Evolutionary conservation across 2,113 vertebrate genomes (phyloP), one percentile per base, ranked within the genome.

Genomic region (Morone saxatilis): DNA sequence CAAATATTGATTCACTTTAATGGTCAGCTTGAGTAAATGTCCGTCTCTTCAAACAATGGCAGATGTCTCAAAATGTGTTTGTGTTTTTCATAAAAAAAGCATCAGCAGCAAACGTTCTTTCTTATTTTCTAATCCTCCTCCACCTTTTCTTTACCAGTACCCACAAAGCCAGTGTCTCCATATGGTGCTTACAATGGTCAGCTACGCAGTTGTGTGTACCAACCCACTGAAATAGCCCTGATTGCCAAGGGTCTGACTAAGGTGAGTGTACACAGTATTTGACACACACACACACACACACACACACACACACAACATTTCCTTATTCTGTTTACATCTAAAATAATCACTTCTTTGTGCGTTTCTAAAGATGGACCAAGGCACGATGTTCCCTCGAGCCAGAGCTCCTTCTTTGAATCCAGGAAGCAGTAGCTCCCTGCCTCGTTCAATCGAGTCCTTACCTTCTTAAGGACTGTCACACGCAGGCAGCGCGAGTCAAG

Each of bases 221-320:
- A 99, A 93, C 97, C 98, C 80, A 99, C 98, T 0, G 97, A 98
- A 95, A 93, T 99, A 93, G 95, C 97, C 40, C 86, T 98, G 79
- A 97, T 99, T 91, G 95, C 96, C 75, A 97, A 97, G 86, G 94
- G 91, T 51, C 84, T 94, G 80, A 95, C 96, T 79, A 96, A 96
- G 87, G 91, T 93, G 72, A 92, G 91, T 76, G 6, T 36, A 45
- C 11, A 22, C 5, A 25, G 3, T 25, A n/a, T 56, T 41, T 48
- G 7, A 20, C 7, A 43, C 8, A 5, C 19, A 31, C 31, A 31
- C 31, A 31, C 31, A 31, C 31, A 31, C 31, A 31, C 31, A 31
- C 31, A 31, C 31, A 31, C 31, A 31, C 31, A 31, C 31, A 19
- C 6, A 47, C 6, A 22, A 13, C 19, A 47, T 7, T 8, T 38